Evolutionary conservation across 2,888 invertebrate genomes (phyloP), one percentile per base, ranked within the genome.

Genomic region (Biston betularia): DNA sequence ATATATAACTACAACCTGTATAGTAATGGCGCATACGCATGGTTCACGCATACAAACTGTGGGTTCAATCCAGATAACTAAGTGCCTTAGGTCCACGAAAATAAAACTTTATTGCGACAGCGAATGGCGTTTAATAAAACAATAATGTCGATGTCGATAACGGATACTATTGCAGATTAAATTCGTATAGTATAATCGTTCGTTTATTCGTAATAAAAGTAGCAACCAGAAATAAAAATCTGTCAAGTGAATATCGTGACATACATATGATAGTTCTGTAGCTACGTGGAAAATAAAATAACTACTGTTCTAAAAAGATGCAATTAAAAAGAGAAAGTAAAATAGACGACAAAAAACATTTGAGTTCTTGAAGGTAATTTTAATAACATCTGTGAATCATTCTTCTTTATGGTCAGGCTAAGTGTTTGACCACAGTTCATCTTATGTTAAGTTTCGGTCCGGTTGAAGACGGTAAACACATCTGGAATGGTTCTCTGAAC

Each of bases 11-110:
- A 15, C 63, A 63, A 12, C 57, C 63, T 63, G 63, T 63, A 63
- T 45, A 63, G 0, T 33, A 11, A 12, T 40, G 12, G 14, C n/a
- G 33, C 11, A 38, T 38, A 40, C 0, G 14, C 50, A 11, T 2
- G n/a, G 14, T 10, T n/a, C 73, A 74, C 69, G 73, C 70, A 38
- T 57, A 14, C 64, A 12, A 45, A 64, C 50, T 45, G 69, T 72
- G 70, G 69, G 50, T 61, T 44, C 42, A 62, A 24, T 44, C 9
- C 42, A 48, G 54, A 63, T 63, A 63, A 35, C 34, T 49, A 12
- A 62, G 42, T 62, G 34, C 53, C 45, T 50, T 33, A 55, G 44
- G 55, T 40, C 65, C 35, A 15, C 15, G 2, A 14, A 57, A 59
- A 64, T 59, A 59, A 44, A 66, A 40, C 24, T 58, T 45, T 58